Evolutionary conservation across 2,113 vertebrate genomes (phyloP), one percentile per base, ranked within the genome.

Genomic region (Struthidea cinerea): DNA sequence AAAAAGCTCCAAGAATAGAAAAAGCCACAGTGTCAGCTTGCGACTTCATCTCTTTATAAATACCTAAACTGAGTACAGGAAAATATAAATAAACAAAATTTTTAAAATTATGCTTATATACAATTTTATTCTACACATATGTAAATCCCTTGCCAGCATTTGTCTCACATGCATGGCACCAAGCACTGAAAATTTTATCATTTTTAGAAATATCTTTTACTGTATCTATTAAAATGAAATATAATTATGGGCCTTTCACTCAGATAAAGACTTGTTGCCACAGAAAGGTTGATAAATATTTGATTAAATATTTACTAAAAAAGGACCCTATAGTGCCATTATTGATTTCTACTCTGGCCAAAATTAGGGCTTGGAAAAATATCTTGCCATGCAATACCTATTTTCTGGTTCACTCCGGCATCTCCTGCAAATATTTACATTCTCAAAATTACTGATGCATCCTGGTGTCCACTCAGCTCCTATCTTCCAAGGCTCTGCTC

Each of bases 81-180:
- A 84, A 61, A 5, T n/a, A 52, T 42, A 85, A 84, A 63, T 35
- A 78, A 60, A 52, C 0, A 60, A 33, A 33, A 53, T 15, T 33
- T 80, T 12, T 0, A 3, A 74, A 90, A 53, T 5, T 19, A 49
- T 14, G 2, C 39, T 2, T 11, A 18, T 13, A 39, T 22, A 19
- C 0, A 42, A 13, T 79, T 71, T 82, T 68, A 56, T 65, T 83
- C 4, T 50, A 13, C 6, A 17, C 1, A 21, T 53, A 20, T 7
- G 1, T 47, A 68, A 90, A 61, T 12, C 4, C 1, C 7, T 41
- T 64, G 6, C 1, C 23, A 84, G 24, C 6, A 59, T 19, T 70
- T 84, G 3, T 61, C 13, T 47, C n/a, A 41, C 8, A 26, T 27
- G 5, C 3, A 13, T 47, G 15, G 11, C 6, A 57, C 27, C 7